Conservation (phyloP, 2,888 invertebrate species). For the Tachina grossa region DNA sequence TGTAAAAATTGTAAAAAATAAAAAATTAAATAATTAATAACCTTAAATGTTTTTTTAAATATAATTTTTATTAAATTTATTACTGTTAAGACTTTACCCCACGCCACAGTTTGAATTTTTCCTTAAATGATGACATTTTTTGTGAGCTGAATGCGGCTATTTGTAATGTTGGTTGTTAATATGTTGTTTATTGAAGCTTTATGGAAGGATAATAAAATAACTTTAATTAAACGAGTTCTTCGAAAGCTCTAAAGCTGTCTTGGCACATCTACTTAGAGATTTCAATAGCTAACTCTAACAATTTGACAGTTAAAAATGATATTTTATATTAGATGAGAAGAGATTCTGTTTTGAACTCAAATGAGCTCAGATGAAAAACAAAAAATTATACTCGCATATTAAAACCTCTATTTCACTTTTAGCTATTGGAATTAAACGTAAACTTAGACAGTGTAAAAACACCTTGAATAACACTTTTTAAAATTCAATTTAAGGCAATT, state of each 20-base stretch:
- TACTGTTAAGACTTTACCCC: constrained; percentile 78
- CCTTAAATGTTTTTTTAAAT: constrained; percentile 2
- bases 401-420: no score
- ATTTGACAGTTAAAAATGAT: no score
- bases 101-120: constrained; percentile 82
- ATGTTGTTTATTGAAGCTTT: constrained; percentile 64
- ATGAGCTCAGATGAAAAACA: no score
- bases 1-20: no score
- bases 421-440: no score
- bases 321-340: no score
- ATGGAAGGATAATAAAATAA: constrained; percentile 48
- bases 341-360: no score
- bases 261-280: no score
- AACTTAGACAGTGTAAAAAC: no score
- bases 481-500: constrained; percentile 47
- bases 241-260: constrained; percentile 25
- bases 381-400: no score
- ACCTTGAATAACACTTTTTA: constrained; percentile 8
- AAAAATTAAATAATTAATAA: constrained; percentile 45
- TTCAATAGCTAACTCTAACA: no score
- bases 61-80: constrained; percentile 6
- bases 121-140: constrained; percentile 82
- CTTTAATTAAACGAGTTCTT: constrained; percentile 67
- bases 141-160: constrained; percentile 59
- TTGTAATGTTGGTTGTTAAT: constrained; percentile 65